Evolutionary conservation across 2,888 invertebrate species (phyloP), one percentile per base, ranked within the genome.

Genomic region (Aleiodes testaceus): DNA sequence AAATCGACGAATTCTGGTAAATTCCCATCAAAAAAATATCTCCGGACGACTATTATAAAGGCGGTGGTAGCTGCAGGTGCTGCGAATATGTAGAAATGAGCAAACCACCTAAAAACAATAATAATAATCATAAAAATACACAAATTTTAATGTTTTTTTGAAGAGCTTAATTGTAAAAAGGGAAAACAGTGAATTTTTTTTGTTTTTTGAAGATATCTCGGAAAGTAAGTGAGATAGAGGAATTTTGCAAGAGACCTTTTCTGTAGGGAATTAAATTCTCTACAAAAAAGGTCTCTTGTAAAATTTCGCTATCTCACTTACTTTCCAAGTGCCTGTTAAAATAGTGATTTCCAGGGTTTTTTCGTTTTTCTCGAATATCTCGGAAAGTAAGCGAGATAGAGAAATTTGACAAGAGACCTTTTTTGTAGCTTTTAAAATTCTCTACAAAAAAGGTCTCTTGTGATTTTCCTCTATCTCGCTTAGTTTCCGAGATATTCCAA

Each of bases 61-160:
- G 89, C 86, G 0, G 85, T 69, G n/a, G 85, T 82, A 66, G 92
- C 91, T 79, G 91, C 89, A 26, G 92, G 76, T 1, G 91, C 88
- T 0, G 95, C 92, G 81, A 93, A 92, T 5, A 92, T 82, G 84
- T 96, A 96, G 83, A 95, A 96, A 87, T 96, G 96, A 79, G 89
- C 90, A 81, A 95, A 96, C 90, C 92, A 94, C 36, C 90, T 89
- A 42, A 82, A 82, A 67, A 22, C 70, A 44, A 47, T 11, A 68
- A 49, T 16, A 0, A n/a, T 22, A 26, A 1, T 26, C 26, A n/a
- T n/a, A 59, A 11, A 63, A 61, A 50, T 63, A 52, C 30, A 3
- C 22, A 9, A 36, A 9, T 36, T 36, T 9, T 16, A 64, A 55
- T 72, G n/a, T 49, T 26, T 22, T 50, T 1, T 12, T n/a, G 45